Evolutionary conservation across 2,113 vertebrate species (phyloP), one percentile per base, ranked within the genome.

Genomic region (Rhinopithecus roxellana): DNA sequence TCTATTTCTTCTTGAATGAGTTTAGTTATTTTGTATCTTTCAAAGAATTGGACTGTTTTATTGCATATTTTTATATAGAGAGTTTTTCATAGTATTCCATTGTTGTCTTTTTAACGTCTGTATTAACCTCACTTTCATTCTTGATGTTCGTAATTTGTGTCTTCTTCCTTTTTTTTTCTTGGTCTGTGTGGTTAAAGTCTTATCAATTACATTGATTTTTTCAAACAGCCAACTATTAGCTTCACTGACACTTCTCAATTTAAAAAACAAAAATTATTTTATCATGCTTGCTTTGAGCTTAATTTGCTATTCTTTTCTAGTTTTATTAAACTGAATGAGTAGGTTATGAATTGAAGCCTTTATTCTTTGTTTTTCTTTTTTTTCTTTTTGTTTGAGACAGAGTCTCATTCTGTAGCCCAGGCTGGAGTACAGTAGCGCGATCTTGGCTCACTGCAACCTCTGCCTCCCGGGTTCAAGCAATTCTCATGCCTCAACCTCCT

Each of bases 31-130:
- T 94, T 86, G 8, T 80, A 12, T 61, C 64, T 94, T 94, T 92
- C 35, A 74, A 75, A 85, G 27, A 64, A 83, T 64, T 67, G 22
- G 32, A 81, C 16, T 74, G 16, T 61, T 92, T 86, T 11, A 92
- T 86, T 72, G 25, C 3, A 32, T 72, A 88, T 78, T 50, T 97
- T 50, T 69, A 57, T 25, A 69, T 20, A 80, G 48, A 84, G 43
- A 79, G 43, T 57, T 93, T 6, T 92, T 94, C 17, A 22, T 74
- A 25, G 27, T 74, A 52, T 48, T 22, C 35, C 7, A 69, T n/a
- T 94, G 93, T 64, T 79, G 67, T 88, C 61, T 81, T 89, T 85
- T 86, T 89, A 89, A 94, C 50, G 80, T 50, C 70, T 48, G 30
- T 91, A 40, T 88, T 78, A 94, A 13, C 12, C 25, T 52, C 8